Conservation (phyloP, 2,888 invertebrate species). For the Diarsia brunnea region DNA sequence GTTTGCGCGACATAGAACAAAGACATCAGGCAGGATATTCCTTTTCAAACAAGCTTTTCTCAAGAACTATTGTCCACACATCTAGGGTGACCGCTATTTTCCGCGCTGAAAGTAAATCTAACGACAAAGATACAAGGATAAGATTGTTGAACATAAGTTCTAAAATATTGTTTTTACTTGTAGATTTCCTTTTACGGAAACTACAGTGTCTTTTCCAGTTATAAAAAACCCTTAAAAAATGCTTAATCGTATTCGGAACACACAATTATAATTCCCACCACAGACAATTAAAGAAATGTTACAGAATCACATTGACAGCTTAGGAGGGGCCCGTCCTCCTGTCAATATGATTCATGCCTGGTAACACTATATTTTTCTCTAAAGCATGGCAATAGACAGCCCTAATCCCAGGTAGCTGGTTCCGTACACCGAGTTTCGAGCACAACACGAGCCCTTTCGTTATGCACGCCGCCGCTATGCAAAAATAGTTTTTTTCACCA, state of each 20-base stretch:
- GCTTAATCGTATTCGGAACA: background rate
- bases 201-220: background rate
- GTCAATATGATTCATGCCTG: background rate
- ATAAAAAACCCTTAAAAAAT: background rate
- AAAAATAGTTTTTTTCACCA: constrained; percentile 69
- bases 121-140: background rate
- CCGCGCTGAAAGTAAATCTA: background rate
- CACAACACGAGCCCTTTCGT: constrained; percentile 79
- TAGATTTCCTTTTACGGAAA: background rate
- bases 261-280: background rate
- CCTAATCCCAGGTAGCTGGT: constrained; percentile 65
- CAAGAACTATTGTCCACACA: constrained; percentile 13
- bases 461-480: constrained; percentile 75
- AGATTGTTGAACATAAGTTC: background rate
- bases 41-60: constrained; percentile 24
- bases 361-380: background rate
- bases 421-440: constrained; percentile 73
- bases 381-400: constrained; percentile 46
- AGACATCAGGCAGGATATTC: constrained; percentile 6
- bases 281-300: background rate
- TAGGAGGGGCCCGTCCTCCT: background rate
- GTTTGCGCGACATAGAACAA: background rate
- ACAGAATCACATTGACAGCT: background rate
- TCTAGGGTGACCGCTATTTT: background rate
- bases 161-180: background rate